Conservation (phyloP, 23 tunicate species). For the Trididemnum miniatum region DNA sequence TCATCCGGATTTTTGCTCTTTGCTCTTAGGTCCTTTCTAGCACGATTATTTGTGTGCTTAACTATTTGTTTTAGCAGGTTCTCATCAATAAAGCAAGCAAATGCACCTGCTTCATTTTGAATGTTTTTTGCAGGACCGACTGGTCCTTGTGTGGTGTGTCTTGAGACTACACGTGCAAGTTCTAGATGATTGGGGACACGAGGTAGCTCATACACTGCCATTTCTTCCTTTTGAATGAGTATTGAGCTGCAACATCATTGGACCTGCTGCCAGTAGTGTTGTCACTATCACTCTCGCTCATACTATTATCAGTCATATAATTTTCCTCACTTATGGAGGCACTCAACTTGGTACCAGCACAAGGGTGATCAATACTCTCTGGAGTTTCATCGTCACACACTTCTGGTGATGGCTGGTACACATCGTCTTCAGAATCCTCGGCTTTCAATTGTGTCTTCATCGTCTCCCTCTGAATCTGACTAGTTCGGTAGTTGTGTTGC, state of each 20-base stretch:
- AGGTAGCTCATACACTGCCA: slow-evolving; percentile 22
- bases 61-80: slow-evolving; percentile 29
- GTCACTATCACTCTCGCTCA: slow-evolving; percentile 19
- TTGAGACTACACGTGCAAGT: slow-evolving; percentile 24
- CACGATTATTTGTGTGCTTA: slow-evolving; percentile 23
- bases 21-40: slow-evolving; percentile 16
- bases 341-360: slow-evolving; percentile 1
- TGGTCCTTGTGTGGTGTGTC: slow-evolving; percentile 33
- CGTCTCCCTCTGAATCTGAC: slow-evolving; percentile 29
- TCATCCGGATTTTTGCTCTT: slow-evolving; percentile 37
- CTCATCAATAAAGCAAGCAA: slow-evolving; percentile 28
- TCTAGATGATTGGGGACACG: slow-evolving; percentile 41
- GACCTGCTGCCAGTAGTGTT: slow-evolving; percentile 20
- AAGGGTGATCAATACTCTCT: slow-evolving; percentile 24
- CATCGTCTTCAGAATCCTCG: slow-evolving; percentile 32
- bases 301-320: slow-evolving; percentile 18
- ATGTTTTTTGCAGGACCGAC: slow-evolving; percentile 27
- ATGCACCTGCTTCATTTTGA: slow-evolving; percentile 32
- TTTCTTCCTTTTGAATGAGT: slow-evolving; percentile 28
- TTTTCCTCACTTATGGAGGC: slow-evolving; percentile 4
- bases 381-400: slow-evolving; percentile 15
- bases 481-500: slow-evolving; percentile 27
- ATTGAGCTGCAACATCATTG: not conserved
- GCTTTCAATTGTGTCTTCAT: slow-evolving; percentile 30
- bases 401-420: slow-evolving; percentile 9